A percentile compares a stretch with the other conserved stretches of the same genome.
Conservation (phyloP, 2,888 invertebrate genomes). For the Plagodis dolabraria region DNA sequence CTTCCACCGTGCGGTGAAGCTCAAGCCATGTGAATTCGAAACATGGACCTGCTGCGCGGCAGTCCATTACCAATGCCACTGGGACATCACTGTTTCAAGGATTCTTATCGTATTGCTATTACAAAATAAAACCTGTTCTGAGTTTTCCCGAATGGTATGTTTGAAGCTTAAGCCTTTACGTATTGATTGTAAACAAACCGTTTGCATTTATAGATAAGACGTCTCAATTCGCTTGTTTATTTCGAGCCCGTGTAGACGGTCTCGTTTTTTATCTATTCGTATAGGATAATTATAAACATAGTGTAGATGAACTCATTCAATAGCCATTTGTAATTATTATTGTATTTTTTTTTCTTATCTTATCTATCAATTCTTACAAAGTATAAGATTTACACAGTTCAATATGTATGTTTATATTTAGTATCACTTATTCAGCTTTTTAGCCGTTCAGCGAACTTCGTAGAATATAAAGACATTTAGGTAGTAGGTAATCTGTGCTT, state of each 20-base stretch:
- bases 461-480: too few relatives aligned
- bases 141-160: neutral
- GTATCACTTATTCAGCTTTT: too few relatives aligned
- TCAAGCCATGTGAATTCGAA: too few relatives aligned
- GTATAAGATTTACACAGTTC: neutral
- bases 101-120: too few relatives aligned
- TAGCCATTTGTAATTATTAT: conserved; percentile 23
- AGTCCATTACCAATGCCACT: too few relatives aligned
- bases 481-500: too few relatives aligned
- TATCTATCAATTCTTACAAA: neutral
- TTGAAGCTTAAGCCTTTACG: neutral
- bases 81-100: too few relatives aligned
- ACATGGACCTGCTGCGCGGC: too few relatives aligned
- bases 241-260: conserved; percentile 35
- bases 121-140: too few relatives aligned
- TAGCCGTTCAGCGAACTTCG: too few relatives aligned
- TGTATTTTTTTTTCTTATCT: conserved; percentile 1
- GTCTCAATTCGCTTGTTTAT: conserved; percentile 19
- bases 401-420: too few relatives aligned
- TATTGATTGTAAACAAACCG: conserved; percentile 29
- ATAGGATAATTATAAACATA: conserved; percentile 42
- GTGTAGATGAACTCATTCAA: conserved; percentile 42
- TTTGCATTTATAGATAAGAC: conserved; percentile 17
- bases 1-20: too few relatives aligned
- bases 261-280: conserved; percentile 42